A percentile compares a stretch with the other conserved stretches of the same genome.
phyloP scores from a whole-genome alignment of 2,113 vertebrate genomes.

The Crotalus tigris region DNA sequence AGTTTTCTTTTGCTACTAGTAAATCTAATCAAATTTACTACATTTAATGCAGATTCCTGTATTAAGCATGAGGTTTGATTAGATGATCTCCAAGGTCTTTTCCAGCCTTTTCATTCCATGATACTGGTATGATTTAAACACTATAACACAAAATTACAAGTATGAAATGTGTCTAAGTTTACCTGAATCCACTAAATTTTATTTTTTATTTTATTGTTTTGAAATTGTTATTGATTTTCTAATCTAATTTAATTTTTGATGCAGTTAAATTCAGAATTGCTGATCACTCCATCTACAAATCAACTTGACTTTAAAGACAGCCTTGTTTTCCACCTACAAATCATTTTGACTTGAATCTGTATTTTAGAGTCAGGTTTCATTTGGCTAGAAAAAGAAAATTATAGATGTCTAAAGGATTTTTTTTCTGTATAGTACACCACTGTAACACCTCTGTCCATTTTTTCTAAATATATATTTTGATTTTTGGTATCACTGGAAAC shows the following conservation, averaged over 20 bases:
- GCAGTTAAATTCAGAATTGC: conserved; percentile 52
- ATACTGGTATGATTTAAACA: background rate
- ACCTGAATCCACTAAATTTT: conserved; percentile 22
- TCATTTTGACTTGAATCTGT: conserved; percentile 41
- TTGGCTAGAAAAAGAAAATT: conserved; percentile 20
- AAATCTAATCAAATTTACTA: background rate
- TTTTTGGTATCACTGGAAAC: background rate
- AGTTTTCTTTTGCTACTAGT: background rate
- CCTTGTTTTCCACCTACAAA: conserved; percentile 43
- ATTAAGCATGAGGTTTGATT: background rate
- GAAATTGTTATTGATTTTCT: conserved; percentile 58
- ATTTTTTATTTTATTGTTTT: conserved; percentile 53
- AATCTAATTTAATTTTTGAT: conserved; percentile 56
- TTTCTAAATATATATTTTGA: background rate
- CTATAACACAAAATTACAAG: background rate
- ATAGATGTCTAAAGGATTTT: background rate
- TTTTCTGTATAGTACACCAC: background rate
- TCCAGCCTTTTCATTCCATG: background rate
- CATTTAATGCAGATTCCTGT: background rate
- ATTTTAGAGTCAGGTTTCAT: conserved; percentile 48
- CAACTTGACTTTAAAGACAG: conserved; percentile 44
- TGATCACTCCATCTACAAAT: conserved; percentile 52
- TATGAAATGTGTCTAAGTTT: conserved; percentile 25
- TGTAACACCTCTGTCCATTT: background rate
- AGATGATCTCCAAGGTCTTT: background rate